A percentile compares a stretch with the other conserved stretches of the same genome.
Conservation (phyloP, 2,888 invertebrate genomes). For the Crepidodera aurea region DNA sequence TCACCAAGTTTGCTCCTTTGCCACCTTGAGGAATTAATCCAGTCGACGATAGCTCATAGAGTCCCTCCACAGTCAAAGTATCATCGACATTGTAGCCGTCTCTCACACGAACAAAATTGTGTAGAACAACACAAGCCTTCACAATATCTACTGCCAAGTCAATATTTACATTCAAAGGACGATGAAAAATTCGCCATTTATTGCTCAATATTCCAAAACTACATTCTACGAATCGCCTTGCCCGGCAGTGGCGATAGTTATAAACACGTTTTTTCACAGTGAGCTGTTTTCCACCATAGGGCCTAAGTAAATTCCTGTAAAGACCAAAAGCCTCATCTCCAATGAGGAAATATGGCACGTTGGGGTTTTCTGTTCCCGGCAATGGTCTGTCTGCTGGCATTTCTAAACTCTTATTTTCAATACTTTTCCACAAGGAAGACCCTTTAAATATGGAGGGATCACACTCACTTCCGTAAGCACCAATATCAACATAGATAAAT, state of each 20-base stretch:
- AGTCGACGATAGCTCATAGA: conserved; percentile 17
- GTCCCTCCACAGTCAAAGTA: conserved; percentile 23
- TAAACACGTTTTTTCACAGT: conserved; percentile 30
- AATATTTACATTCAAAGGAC: conserved; percentile 33
- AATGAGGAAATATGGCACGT: conserved; percentile 27
- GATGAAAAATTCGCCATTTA: too few species aligned
- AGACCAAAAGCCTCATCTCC: conserved; percentile 37
- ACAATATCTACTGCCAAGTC: conserved; percentile 39
- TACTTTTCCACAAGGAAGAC: conserved; percentile 26
- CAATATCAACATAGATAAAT: conserved; percentile 27
- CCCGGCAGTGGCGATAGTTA: conserved; percentile 40
- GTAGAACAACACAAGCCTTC: conserved; percentile 44
- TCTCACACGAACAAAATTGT: conserved; percentile 38
- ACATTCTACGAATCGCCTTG: conserved; percentile 47
- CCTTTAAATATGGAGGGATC: conserved; percentile 26
- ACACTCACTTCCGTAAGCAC: conserved; percentile 24
- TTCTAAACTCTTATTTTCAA: conserved; percentile 9
- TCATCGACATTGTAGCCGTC: conserved; percentile 35
- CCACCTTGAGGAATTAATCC: too few species aligned
- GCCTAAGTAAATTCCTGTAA: conserved; percentile 28
- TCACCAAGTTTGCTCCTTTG: too few species aligned
- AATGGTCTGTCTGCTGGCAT: conserved; percentile 23
- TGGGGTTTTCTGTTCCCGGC: conserved; percentile 16
- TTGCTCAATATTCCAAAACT: conserved; percentile 40
- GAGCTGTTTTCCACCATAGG: conserved; percentile 33